Evolutionary conservation across 2,888 invertebrate genomes (phyloP).

Genomic region (Cephus rjabovi): DNA sequence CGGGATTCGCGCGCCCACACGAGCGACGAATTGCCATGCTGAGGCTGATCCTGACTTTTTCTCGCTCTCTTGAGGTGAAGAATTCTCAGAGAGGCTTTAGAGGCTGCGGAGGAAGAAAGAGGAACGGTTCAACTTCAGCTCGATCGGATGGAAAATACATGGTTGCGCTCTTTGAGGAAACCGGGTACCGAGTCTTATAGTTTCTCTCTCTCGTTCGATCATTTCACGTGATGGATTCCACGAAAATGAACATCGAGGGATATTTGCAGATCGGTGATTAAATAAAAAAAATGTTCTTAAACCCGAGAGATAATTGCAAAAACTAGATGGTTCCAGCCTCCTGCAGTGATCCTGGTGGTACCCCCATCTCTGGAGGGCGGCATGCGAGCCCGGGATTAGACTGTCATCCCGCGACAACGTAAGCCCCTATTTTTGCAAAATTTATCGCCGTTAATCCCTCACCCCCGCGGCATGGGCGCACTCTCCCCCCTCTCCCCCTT

Average conservation of each 20-base stretch:
- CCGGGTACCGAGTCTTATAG: not conserved
- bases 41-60: not conserved
- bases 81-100: not conserved
- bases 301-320: slow-evolving; percentile 57
- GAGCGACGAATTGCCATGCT: not conserved
- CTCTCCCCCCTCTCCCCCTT: slow-evolving; percentile 26
- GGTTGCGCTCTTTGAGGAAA: not conserved
- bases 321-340: slow-evolving; percentile 38
- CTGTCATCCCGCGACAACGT: slow-evolving; percentile 65
- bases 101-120: too few species aligned
- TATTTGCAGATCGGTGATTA: slow-evolving; percentile 13
- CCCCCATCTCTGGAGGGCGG: slow-evolving; percentile 39
- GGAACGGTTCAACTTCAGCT: too few species aligned
- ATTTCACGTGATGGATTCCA: slow-evolving; percentile 20
- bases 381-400: slow-evolving; percentile 60
- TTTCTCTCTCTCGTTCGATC: not conserved
- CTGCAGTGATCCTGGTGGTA: slow-evolving; percentile 39
- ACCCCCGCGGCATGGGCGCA: slow-evolving; percentile 42
- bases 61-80: not conserved
- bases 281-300: slow-evolving; percentile 14
- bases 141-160: too few species aligned
- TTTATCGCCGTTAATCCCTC: slow-evolving; percentile 67
- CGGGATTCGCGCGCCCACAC: not conserved
- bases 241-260: slow-evolving; percentile 12
- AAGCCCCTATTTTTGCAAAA: slow-evolving; percentile 67